These are phyloP conservation scores for Drosophila malerkotliana DNA, from an alignment of 1,140 invertebrate species.

Conservation along the genomic window DNA sequence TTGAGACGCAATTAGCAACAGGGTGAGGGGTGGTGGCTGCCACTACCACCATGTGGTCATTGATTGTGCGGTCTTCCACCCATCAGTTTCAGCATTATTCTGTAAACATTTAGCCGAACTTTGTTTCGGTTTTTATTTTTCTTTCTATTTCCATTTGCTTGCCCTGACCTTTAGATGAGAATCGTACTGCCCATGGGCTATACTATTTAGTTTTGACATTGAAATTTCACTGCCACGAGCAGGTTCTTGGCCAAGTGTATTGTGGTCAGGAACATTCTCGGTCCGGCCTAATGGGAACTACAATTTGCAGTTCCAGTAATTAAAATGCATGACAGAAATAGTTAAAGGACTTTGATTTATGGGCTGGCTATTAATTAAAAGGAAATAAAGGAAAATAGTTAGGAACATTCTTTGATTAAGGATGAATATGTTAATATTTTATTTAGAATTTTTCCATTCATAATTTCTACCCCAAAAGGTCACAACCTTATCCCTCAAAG, in stretches of 20 bases:
- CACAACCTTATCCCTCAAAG: neutral
- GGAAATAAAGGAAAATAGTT: slow-evolving; percentile 1
- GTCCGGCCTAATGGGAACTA: neutral
- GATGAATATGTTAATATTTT: too few relatives aligned
- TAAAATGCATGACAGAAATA: neutral
- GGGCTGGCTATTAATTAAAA: neutral
- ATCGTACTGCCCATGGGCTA: slow-evolving; percentile 10
- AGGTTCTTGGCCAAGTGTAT: slow-evolving; percentile 5
- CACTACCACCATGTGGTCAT: slow-evolving; percentile 16
- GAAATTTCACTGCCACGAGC: slow-evolving; percentile 38
- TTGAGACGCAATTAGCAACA: slow-evolving; percentile 32
- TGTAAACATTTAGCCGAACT: slow-evolving; percentile 29
- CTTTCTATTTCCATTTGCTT: slow-evolving; percentile 24
- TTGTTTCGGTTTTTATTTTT: slow-evolving; percentile 24
- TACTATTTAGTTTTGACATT: slow-evolving; percentile 34
- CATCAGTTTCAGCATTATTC: slow-evolving; percentile 13
- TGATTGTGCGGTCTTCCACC: slow-evolving; percentile 33
- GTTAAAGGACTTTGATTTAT: slow-evolving; percentile 2
- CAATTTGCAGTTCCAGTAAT: slow-evolving; percentile 1
- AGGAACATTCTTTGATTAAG: neutral
- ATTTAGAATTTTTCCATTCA: neutral
- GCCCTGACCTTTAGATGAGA: slow-evolving; percentile 36
- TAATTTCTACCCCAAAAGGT: neutral
- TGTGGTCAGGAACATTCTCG: neutral
- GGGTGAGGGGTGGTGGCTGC: neutral